phyloP scores from a whole-genome alignment of 1,140 invertebrate genomes.

The Zaprionus lachaisei region DNA sequence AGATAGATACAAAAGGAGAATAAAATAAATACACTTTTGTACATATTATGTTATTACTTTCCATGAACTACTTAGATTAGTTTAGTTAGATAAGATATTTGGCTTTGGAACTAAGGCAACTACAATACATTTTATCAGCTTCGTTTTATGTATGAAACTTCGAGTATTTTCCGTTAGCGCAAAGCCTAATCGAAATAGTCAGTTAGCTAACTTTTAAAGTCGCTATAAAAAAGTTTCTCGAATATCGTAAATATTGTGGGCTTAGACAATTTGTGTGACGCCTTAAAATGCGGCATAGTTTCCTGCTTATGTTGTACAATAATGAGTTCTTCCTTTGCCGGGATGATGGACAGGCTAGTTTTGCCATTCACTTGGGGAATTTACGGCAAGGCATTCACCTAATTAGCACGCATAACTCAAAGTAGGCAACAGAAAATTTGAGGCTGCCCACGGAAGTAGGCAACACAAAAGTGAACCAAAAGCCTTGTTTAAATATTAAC shows the following conservation, averaged over 20 bases:
- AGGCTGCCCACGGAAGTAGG: constrained; percentile 41
- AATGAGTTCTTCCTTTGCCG: neutral
- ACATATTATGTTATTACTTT: too few species aligned
- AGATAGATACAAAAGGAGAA: neutral
- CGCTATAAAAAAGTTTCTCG: neutral
- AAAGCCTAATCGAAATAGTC: neutral
- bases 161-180: neutral
- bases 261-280: neutral
- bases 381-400: constrained; percentile 58
- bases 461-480: constrained; percentile 30
- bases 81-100: neutral
- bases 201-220: neutral
- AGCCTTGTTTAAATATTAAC: constrained; percentile 75
- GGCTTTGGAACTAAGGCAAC: neutral
- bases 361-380: neutral
- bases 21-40: too few species aligned
- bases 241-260: neutral
- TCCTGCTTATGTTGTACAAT: neutral
- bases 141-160: neutral
- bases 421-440: constrained; percentile 7
- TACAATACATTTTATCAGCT: neutral
- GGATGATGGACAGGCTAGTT: neutral
- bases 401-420: constrained; percentile 69
- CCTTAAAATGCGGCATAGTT: neutral
- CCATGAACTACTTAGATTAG: neutral